phyloP scores from a whole-genome alignment of 2,113 vertebrate genomes.

The Nerophis lumbriciformis region DNA sequence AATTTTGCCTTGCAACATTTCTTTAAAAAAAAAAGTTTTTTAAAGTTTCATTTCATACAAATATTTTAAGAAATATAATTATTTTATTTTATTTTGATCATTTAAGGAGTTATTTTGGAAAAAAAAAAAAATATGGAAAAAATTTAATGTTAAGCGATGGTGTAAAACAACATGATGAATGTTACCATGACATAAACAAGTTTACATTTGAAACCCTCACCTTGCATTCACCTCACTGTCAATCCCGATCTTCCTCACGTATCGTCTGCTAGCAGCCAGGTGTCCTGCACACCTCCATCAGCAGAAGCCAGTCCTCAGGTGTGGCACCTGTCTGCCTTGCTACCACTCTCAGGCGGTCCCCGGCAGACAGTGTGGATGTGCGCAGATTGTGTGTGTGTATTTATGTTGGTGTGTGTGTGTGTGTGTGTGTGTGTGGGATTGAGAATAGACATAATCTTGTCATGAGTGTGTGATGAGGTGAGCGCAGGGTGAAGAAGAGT shows the following conservation, averaged over 20 bases:
- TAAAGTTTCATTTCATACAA: too few species aligned
- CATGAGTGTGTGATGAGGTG: constrained; percentile 62
- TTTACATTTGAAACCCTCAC: constrained; percentile 26
- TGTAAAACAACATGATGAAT: too few species aligned
- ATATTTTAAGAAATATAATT: too few species aligned
- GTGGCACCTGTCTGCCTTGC: constrained; percentile 39
- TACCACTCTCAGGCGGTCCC: constrained; percentile 23
- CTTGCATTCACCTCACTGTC: constrained; percentile 17
- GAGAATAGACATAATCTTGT: constrained; percentile 67
- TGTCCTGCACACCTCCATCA: constrained; percentile 21
- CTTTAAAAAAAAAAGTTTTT: too few species aligned
- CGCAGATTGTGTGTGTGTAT: constrained; percentile 29
- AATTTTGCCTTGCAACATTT: too few species aligned
- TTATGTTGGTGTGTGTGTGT: constrained; percentile 33
- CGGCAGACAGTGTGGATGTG: constrained; percentile 1
- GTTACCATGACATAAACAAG: too few species aligned
- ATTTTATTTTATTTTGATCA: too few species aligned
- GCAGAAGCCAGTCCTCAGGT: constrained; percentile 3
- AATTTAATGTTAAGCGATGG: too few species aligned
- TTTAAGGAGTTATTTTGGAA: too few species aligned
- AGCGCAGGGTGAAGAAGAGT: constrained; percentile 26
- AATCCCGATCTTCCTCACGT: constrained; percentile 4
- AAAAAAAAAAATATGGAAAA: too few species aligned
- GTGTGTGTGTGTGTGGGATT: constrained; percentile 46
- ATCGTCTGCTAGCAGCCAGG: constrained; percentile 23